Conservation (phyloP, 2,113 vertebrate species). For the Rhabdomys dilectus region DNA sequence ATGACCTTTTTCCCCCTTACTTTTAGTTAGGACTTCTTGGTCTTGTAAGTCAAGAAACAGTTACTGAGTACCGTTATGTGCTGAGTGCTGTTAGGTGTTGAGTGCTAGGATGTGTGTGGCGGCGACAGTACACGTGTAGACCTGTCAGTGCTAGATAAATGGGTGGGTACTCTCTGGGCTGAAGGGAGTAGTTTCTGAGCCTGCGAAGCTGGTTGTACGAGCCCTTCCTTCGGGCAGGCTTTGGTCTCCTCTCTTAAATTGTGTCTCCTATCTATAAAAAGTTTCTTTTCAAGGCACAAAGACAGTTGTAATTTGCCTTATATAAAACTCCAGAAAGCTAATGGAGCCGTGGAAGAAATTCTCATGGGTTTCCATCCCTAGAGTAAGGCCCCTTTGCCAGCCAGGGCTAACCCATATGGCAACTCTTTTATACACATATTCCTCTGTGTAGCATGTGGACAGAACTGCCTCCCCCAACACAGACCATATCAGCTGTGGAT, state of each 20-base stretch:
- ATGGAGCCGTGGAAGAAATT: not conserved
- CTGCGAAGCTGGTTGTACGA: not conserved
- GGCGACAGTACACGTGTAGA: fast-evolving
- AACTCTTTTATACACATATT: fast-evolving
- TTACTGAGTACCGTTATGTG: not conserved
- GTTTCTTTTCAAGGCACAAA: conserved; percentile 1
- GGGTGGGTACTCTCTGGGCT: not conserved
- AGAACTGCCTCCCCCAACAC: not conserved
- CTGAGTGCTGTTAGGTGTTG: fast-evolving
- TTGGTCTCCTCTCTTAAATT: not conserved
- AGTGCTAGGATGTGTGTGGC: not conserved
- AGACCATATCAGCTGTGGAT: not conserved
- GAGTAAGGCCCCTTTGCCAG: not conserved
- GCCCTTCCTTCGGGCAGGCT: not conserved
- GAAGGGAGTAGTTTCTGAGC: not conserved
- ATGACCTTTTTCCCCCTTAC: not conserved
- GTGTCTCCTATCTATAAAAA: not conserved
- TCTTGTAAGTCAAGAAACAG: not conserved
- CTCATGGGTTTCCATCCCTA: fast-evolving
- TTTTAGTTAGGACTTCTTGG: not conserved
- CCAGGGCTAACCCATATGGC: fast-evolving
- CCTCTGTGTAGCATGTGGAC: fast-evolving
- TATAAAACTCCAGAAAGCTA: not conserved
- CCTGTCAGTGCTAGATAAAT: not conserved
- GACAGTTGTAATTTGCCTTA: not conserved